Percentiles rank a stretch among this genome's conserved stretches.
phyloP scores from a whole-genome alignment of 2,113 vertebrate genomes.

The Alouatta palliata region DNA sequence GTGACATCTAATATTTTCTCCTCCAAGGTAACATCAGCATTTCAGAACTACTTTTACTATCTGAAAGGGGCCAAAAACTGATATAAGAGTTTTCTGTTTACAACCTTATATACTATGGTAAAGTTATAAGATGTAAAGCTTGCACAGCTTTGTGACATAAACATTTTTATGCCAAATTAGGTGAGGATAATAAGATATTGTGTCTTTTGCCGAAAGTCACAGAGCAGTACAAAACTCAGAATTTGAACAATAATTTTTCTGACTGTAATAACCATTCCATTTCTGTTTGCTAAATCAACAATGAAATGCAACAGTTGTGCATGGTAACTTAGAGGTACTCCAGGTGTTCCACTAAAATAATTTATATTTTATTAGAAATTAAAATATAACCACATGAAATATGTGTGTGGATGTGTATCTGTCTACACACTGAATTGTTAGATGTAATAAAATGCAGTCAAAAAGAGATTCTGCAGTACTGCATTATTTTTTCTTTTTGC shows the following conservation, averaged over 20 bases:
- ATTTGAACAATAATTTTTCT: neutral
- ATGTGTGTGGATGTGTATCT: neutral
- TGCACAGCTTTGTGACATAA: neutral
- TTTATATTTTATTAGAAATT: neutral
- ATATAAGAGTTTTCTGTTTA: neutral
- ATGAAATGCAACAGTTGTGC: neutral
- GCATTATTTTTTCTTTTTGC: neutral
- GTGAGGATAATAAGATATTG: neutral
- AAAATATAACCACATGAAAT: neutral
- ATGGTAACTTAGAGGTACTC: neutral
- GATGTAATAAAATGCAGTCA: neutral
- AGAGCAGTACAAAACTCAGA: neutral
- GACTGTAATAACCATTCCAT: neutral
- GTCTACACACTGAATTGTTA: neutral
- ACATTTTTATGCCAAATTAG: neutral
- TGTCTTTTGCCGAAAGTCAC: neutral
- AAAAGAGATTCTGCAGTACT: neutral
- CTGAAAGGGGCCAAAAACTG: neutral
- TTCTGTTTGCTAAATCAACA: neutral
- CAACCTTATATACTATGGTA: neutral
- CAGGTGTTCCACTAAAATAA: neutral
- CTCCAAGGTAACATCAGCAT: neutral
- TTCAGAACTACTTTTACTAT: neutral
- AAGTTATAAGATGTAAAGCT: slow-evolving; percentile 11
- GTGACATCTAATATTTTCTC: neutral